These are phyloP conservation scores for Helogale parvula DNA, from an alignment of 2,113 vertebrate genomes.

Conservation along the genomic window DNA sequence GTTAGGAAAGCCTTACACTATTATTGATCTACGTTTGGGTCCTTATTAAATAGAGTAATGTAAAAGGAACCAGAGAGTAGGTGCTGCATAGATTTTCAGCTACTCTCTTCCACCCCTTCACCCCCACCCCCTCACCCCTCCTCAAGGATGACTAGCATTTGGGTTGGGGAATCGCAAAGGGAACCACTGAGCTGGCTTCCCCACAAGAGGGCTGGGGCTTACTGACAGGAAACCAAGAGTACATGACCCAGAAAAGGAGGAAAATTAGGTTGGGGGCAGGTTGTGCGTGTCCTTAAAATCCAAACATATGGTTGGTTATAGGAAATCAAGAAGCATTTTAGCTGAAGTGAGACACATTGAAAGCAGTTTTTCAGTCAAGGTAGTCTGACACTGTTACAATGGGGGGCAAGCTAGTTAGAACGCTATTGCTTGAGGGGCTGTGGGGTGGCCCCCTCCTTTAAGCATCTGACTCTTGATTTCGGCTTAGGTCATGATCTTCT, in stretches of 20 bases:
- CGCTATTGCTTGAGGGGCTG: background rate
- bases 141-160: constrained; percentile 2
- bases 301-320: background rate
- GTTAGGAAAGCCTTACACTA: background rate
- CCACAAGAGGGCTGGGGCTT: background rate
- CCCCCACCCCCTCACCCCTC: background rate
- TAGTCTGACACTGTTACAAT: background rate
- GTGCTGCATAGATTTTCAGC: background rate
- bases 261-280: background rate
- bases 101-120: background rate
- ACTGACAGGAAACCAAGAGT: background rate
- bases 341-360: background rate
- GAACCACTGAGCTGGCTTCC: background rate
- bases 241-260: background rate
- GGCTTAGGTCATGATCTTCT: too few species aligned
- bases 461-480: too few species aligned
- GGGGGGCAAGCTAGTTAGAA: background rate
- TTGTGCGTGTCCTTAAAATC: background rate
- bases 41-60: background rate
- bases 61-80: background rate
- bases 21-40: background rate
- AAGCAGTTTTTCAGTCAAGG: background rate
- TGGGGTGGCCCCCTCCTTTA: too few species aligned
- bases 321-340: background rate
- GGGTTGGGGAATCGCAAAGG: background rate